phyloP scores from a whole-genome alignment of 37 sponge, comb jelly and placozoan species.

The Spongia lamella region DNA sequence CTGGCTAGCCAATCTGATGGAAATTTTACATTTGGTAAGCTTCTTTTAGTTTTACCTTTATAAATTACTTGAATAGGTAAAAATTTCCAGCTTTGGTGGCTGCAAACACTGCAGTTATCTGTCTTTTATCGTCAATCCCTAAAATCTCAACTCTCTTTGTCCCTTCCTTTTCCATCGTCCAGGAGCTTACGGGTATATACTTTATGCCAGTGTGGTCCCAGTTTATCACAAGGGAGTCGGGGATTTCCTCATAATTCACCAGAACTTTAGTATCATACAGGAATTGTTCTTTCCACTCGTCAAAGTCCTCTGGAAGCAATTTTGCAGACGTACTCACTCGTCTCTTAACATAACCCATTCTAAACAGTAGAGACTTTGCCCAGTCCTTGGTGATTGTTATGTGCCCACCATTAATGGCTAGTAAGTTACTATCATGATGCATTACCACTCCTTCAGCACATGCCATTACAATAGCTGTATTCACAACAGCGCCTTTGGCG shows the following conservation, averaged over 20 bases:
- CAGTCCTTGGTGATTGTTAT: no score
- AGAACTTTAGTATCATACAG: background rate
- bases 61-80: constrained; percentile 49
- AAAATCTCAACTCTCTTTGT: background rate
- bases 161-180: constrained; percentile 12
- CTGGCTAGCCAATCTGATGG: constrained; percentile 35
- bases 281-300: background rate
- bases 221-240: background rate
- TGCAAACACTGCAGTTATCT: constrained; percentile 4
- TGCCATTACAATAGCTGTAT: no score
- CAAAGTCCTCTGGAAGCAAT: background rate
- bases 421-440: no score
- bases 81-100: background rate
- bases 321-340: background rate
- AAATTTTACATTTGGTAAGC: constrained; percentile 16
- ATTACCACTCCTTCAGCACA: no score
- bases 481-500: no score
- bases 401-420: no score
- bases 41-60: constrained; percentile 30
- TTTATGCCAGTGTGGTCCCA: constrained; percentile 1
- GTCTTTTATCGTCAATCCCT: background rate
- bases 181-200: background rate
- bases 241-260: background rate
- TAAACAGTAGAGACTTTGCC: no score
- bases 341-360: constrained; percentile 2